Percentiles rank a stretch among this genome's conserved stretches.
phyloP scores from a whole-genome alignment of 2,113 vertebrate genomes.

The Daubentonia madagascariensis region DNA sequence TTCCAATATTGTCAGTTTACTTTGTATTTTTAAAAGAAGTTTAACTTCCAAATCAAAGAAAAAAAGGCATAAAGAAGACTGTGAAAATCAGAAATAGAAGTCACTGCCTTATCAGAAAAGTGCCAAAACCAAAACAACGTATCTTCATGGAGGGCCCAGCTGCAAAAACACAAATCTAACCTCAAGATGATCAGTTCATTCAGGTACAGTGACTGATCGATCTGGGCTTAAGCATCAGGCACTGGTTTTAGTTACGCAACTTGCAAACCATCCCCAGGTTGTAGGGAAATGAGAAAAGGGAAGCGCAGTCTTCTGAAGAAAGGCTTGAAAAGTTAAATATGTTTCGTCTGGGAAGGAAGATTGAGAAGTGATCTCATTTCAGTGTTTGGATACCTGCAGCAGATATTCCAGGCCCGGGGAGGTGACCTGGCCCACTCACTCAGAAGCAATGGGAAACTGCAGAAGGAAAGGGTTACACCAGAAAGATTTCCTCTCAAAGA shows the following conservation, averaged over 20 bases:
- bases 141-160: neutral
- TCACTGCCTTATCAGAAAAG: neutral
- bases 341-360: slow-evolving; percentile 71
- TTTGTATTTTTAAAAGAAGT: slow-evolving; percentile 7
- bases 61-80: neutral
- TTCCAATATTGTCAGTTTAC: neutral
- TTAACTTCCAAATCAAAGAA: neutral
- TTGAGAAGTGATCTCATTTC: slow-evolving; percentile 74
- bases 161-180: slow-evolving; percentile 4
- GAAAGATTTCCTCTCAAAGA: slow-evolving; percentile 74
- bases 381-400: slow-evolving; percentile 71
- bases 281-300: slow-evolving; percentile 58
- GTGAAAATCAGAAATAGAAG: neutral
- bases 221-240: neutral
- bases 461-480: slow-evolving; percentile 65
- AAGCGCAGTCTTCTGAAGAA: slow-evolving; percentile 53
- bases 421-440: slow-evolving; percentile 70
- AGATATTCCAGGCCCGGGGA: slow-evolving; percentile 49
- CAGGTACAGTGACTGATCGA: slow-evolving; percentile 1
- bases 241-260: slow-evolving; percentile 62
- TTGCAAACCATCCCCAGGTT: slow-evolving; percentile 70
- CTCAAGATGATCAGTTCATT: neutral
- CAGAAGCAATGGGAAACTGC: slow-evolving; percentile 67
- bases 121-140: neutral
- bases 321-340: slow-evolving; percentile 70